Base-by-base conservation (phyloP, 2,888 invertebrate genomes). In the Tachina fera region DNA sequence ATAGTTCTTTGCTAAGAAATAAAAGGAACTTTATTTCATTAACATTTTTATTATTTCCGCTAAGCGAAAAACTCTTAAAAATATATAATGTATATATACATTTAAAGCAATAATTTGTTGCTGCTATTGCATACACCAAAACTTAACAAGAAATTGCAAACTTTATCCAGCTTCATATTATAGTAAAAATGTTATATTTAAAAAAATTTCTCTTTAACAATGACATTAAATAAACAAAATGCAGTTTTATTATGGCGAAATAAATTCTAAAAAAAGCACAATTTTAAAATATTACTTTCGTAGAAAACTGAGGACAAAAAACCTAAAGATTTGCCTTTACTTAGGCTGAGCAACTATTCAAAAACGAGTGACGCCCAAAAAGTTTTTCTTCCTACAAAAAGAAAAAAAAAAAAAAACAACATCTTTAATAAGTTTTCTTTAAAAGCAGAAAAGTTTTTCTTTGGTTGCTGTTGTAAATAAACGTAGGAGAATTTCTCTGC, bases 151-250 rank as follows among this genome's bases (percentile, higher is more conserved):
- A 60, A 68, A 74, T 31, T 16, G 4, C 45, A 67, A 74, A 74
- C 51, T 81, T 68, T 47, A 56, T 45, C 43, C 39, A 61, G 61
- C 61, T 60, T n/a, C 9, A 65, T 19, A 65, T n/a, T 61, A 71
- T 19, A 22, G 45, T 4, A 70, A 19, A 16, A 11, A 31, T 56
- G 10, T 56, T 45, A 13, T 31, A 31, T 53, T 31, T 0, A 61
- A 78, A 45, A 61, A 61, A 68, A 41, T 14, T 58, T 65, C 65
- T 65, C 65, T 31, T 31, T 14, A 45, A 61, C 75, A 71, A 68
- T 79, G 75, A 72, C 83, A 86, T 76, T 71, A 86, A 67, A 83
- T 86, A 86, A 83, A 77, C 83, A 86, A 83, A 83, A 83, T 86
- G 75, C 86, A 80, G 19, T 76, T 76, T 83, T 83, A 79, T 72